A percentile compares a stretch with the other conserved stretches of the same genome.
Conservation (phyloP, 2,113 vertebrate genomes). For the Ictidomys tridecemlineatus region DNA sequence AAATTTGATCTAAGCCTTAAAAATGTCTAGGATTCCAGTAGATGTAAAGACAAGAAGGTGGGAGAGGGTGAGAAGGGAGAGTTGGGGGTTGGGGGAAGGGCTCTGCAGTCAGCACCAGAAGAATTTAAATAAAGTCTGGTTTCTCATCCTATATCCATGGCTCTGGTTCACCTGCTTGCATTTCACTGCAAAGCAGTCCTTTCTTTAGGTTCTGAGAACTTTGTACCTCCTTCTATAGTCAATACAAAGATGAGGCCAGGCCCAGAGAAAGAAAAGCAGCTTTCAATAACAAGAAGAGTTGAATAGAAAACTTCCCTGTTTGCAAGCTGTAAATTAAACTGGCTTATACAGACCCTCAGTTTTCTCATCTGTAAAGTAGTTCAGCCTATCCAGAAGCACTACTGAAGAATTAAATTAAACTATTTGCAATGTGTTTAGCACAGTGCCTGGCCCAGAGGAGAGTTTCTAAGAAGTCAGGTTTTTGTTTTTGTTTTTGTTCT, state of each 20-base stretch:
- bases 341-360: neutral
- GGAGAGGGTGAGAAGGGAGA: conserved; percentile 7
- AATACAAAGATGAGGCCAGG: neutral
- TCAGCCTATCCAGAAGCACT: neutral
- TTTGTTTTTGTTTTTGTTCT: conserved; percentile 34
- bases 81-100: neutral
- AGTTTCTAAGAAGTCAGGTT: neutral
- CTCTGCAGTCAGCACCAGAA: conserved; percentile 2
- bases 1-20: conserved; percentile 67
- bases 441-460: neutral
- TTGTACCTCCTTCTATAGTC: neutral
- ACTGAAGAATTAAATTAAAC: conserved; percentile 33
- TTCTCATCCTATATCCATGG: conserved; percentile 26
- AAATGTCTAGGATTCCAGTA: conserved; percentile 60
- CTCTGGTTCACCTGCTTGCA: conserved; percentile 31
- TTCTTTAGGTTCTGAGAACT: conserved; percentile 30
- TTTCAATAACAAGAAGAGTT: neutral
- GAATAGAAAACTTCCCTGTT: neutral
- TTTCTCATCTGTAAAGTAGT: neutral
- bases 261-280: neutral
- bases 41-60: conserved; percentile 8
- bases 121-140: conserved; percentile 55
- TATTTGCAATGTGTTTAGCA: neutral
- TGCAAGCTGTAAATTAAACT: neutral
- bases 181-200: conserved; percentile 59